A percentile compares a stretch with the other conserved stretches of the same genome.
These are phyloP conservation scores for Glyphotaelius pellucidus DNA, from an alignment of 2,888 invertebrate genomes.

Conservation along the genomic window DNA sequence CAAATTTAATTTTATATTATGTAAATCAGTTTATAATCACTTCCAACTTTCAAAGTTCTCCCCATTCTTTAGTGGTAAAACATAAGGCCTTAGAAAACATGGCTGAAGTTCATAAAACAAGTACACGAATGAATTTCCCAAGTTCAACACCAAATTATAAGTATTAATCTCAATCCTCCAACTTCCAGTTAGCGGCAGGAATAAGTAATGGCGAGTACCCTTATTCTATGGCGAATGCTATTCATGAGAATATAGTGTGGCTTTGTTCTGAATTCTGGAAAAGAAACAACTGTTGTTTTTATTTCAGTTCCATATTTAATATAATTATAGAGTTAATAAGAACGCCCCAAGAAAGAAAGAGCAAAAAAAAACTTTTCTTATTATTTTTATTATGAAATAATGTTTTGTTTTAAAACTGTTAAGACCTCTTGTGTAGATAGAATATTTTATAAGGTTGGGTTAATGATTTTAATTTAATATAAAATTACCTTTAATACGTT, in stretches of 20 bases:
- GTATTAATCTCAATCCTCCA: neutral
- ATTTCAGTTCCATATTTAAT: neutral
- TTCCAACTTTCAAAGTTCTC: neutral
- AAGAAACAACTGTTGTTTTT: neutral
- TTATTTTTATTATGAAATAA: neutral
- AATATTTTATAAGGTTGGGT: too few relatives aligned
- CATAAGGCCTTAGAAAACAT: neutral
- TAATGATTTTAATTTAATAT: too few relatives aligned
- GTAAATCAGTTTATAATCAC: neutral
- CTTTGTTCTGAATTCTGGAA: neutral
- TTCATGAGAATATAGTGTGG: neutral
- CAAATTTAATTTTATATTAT: neutral
- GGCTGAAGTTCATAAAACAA: neutral
- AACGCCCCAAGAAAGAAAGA: neutral
- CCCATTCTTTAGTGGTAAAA: neutral
- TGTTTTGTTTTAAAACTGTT: neutral
- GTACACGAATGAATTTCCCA: neutral
- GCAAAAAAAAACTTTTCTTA: neutral
- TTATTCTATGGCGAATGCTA: neutral
- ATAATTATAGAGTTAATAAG: too few relatives aligned
- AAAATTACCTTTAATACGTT: too few relatives aligned
- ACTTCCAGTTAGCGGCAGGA: neutral
- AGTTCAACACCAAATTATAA: neutral
- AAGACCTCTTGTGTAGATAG: too few relatives aligned
- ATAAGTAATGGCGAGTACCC: neutral